Evolutionary conservation across 2,113 vertebrate genomes (phyloP).

Genomic region (Peromyscus maniculatus): DNA sequence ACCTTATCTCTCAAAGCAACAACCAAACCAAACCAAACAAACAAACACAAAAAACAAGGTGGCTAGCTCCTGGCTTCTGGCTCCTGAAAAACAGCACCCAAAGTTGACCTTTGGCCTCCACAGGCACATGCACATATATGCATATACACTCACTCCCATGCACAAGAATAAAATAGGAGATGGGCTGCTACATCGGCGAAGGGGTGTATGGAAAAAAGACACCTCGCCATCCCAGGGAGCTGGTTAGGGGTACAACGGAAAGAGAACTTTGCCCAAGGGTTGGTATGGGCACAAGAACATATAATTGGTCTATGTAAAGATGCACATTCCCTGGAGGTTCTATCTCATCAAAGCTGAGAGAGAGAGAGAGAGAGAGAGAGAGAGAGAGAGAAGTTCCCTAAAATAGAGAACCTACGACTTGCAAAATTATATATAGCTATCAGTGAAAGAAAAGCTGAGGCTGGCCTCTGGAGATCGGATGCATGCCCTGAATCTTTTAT

Average conservation of each 20-base stretch:
- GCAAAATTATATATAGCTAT: background rate
- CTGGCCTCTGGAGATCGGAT: background rate
- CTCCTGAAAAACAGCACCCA: background rate
- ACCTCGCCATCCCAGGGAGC: no score
- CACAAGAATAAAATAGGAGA: background rate
- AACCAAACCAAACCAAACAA: no score
- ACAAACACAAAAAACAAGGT: background rate
- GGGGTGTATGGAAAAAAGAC: rapidly evolving
- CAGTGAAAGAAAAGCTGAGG: background rate
- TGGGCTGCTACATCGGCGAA: no score
- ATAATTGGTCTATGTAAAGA: background rate
- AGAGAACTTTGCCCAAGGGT: background rate
- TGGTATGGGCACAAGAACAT: no score
- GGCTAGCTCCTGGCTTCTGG: background rate
- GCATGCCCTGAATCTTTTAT: background rate
- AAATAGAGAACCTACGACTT: background rate
- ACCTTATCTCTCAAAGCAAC: background rate
- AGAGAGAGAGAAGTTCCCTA: background rate
- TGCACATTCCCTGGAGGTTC: background rate
- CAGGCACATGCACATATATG: background rate
- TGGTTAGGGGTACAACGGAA: no score
- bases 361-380: background rate
- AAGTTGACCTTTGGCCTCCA: background rate
- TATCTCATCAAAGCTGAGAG: background rate
- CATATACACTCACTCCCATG: no score